Conservation (phyloP, 2,113 vertebrate genomes). For the Glareola pratincola region DNA sequence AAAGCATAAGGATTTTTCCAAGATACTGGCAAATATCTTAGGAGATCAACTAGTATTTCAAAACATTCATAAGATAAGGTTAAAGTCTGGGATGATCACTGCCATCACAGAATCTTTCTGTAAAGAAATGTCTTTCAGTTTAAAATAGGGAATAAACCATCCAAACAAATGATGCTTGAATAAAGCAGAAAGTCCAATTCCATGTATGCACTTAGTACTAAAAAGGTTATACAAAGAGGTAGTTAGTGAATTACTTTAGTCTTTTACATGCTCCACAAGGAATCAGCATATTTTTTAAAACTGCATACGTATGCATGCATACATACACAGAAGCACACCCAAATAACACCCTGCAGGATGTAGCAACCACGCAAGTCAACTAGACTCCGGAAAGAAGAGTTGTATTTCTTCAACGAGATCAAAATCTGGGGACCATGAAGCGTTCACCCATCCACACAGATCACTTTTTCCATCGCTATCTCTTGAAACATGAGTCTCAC, state of each 20-base stretch:
- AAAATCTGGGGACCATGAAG: not conserved
- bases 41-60: not conserved
- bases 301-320: fast-evolving
- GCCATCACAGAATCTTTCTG: not conserved
- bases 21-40: not conserved
- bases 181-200: not conserved
- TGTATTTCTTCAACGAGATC: not conserved
- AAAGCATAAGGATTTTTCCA: not conserved
- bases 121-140: not conserved
- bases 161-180: not conserved
- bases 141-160: not conserved
- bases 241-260: not conserved
- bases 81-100: too few species aligned
- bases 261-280: not conserved
- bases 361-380: not conserved
- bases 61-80: not conserved
- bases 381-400: not conserved
- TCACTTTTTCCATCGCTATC: not conserved
- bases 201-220: not conserved
- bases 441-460: not conserved
- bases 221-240: not conserved
- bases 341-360: not conserved
- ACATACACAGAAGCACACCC: not conserved
- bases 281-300: not conserved
- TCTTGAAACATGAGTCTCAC: not conserved